These are phyloP conservation scores for Mobula hypostoma DNA, from an alignment of 2,113 vertebrate genomes.

Conservation along the genomic window DNA sequence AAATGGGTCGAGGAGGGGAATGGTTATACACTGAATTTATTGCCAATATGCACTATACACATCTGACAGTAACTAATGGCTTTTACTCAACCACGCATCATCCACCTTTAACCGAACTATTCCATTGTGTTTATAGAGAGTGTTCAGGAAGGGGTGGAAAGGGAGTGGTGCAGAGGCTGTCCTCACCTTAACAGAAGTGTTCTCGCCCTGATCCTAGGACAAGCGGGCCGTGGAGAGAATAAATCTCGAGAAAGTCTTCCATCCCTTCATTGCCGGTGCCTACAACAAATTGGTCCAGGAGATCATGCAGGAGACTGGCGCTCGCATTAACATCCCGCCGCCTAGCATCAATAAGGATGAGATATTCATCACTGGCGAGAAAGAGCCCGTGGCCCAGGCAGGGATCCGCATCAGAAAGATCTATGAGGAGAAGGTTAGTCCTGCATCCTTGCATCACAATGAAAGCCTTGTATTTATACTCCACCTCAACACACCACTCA, in stretches of 20 bases:
- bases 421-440: conserved; percentile 62
- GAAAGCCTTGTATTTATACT: background rate
- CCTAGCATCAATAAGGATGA: conserved; percentile 63
- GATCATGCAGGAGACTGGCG: conserved; percentile 61
- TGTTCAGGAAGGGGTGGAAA: no score
- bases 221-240: conserved; percentile 63
- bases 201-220: conserved; percentile 46
- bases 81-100: no score
- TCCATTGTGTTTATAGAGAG: no score
- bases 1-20: no score
- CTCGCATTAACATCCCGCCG: conserved; percentile 60
- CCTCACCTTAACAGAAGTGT: background rate
- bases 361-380: conserved; percentile 64
- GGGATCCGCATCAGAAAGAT: conserved; percentile 57
- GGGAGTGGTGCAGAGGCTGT: no score
- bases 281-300: conserved; percentile 63
- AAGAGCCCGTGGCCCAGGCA: conserved; percentile 58
- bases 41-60: no score
- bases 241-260: conserved; percentile 62
- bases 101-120: no score
- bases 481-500: background rate
- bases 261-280: conserved; percentile 59
- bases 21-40: background rate
- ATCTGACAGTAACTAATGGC: no score
- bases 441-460: background rate